phyloP scores from a whole-genome alignment of 1,140 invertebrate species.

The Neelides sp. region DNA sequence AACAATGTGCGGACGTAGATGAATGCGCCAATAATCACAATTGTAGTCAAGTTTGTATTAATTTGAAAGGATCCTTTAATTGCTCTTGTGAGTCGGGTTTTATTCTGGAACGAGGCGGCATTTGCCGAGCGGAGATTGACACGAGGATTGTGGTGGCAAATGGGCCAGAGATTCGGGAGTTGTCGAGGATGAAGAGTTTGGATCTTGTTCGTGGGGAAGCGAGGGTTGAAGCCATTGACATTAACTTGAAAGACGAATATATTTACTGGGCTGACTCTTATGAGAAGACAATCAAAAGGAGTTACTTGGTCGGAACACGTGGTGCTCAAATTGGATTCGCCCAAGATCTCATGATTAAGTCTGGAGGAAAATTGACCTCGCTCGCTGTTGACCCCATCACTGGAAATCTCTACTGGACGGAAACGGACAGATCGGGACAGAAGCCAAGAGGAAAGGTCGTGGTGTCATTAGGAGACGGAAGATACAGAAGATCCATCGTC shows the following conservation, averaged over 20 bases:
- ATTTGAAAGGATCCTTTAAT: conserved; percentile 80
- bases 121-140: conserved; percentile 53
- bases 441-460: conserved; percentile 52
- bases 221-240: conserved; percentile 71
- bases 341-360: conserved; percentile 58
- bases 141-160: conserved; percentile 45
- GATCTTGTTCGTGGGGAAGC: conserved; percentile 69
- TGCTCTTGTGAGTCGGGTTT: conserved; percentile 79
- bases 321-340: conserved; percentile 60
- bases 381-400: conserved; percentile 83
- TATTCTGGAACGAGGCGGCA: conserved; percentile 57
- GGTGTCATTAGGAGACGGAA: conserved; percentile 75
- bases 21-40: conserved; percentile 72
- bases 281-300: conserved; percentile 77
- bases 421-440: conserved; percentile 59
- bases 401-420: conserved; percentile 88
- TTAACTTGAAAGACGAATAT: conserved; percentile 45
- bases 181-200: conserved; percentile 52
- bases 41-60: conserved; percentile 83
- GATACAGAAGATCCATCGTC: conserved; percentile 65
- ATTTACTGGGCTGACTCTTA: conserved; percentile 76
- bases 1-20: conserved; percentile 61
- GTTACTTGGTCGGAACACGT: conserved; percentile 61
- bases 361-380: conserved; percentile 61
- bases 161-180: conserved; percentile 72